Conservation (phyloP, 2,888 invertebrate genomes). For the Artemia sinica region DNA sequence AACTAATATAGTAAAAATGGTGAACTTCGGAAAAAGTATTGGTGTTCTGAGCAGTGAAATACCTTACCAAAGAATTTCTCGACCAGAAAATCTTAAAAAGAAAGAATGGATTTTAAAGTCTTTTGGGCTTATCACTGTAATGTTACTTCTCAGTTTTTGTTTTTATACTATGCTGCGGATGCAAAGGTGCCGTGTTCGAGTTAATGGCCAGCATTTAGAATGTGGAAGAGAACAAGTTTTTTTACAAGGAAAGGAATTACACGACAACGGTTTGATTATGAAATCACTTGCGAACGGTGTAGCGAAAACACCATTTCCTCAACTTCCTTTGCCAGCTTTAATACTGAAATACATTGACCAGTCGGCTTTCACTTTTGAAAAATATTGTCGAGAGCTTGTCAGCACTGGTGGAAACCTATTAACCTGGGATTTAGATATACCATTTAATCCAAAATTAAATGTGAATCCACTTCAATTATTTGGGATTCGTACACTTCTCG, state of each 20-base stretch:
- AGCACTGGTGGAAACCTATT: not conserved
- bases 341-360: not conserved
- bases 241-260: too few relatives aligned
- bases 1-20: too few relatives aligned
- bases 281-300: too few relatives aligned
- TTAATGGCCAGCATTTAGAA: too few relatives aligned
- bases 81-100: not conserved
- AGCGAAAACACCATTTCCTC: too few relatives aligned
- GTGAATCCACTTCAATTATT: not conserved
- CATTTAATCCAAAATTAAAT: not conserved
- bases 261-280: too few relatives aligned
- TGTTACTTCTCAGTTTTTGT: not conserved
- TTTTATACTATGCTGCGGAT: too few relatives aligned
- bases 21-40: too few relatives aligned
- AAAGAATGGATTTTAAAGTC: conserved; percentile 1
- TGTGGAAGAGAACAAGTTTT: too few relatives aligned
- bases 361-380: not conserved
- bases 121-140: not conserved
- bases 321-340: too few relatives aligned
- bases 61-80: not conserved
- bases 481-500: not conserved
- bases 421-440: conserved; percentile 7
- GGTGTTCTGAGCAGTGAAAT: too few relatives aligned
- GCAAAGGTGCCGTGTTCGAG: too few relatives aligned
- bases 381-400: not conserved